Conservation (phyloP, 2,888 invertebrate genomes). For the Pyrrhosoma nymphula region DNA sequence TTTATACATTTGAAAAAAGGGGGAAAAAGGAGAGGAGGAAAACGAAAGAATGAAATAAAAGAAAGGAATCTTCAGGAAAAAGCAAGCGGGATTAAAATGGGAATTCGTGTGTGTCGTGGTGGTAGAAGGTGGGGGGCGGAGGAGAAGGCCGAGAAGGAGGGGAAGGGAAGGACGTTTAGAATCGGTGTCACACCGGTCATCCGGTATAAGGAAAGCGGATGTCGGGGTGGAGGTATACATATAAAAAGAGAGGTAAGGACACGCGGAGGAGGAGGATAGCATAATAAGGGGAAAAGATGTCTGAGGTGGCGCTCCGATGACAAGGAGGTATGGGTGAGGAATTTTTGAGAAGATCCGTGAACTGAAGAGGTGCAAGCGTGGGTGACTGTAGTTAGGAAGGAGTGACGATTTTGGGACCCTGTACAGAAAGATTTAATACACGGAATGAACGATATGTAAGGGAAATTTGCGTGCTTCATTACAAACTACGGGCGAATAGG, state of each 20-base stretch:
- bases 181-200: constrained; percentile 39
- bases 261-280: background rate
- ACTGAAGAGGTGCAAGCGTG: background rate
- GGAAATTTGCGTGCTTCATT: too few relatives aligned
- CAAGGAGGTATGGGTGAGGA: background rate
- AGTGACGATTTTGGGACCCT: background rate
- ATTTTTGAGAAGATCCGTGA: constrained; percentile 2
- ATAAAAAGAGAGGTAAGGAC: background rate
- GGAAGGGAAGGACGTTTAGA: constrained; percentile 16
- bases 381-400: background rate
- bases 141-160: too few relatives aligned
- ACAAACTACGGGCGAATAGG: too few relatives aligned
- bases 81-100: constrained; percentile 56
- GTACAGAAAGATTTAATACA: too few relatives aligned
- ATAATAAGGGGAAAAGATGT: constrained; percentile 25
- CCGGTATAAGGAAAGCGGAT: constrained; percentile 52
- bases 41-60: background rate
- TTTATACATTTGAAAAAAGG: constrained; percentile 11
- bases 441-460: too few relatives aligned
- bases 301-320: background rate
- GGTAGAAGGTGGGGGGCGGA: background rate
- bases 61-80: background rate
- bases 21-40: background rate
- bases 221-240: background rate
- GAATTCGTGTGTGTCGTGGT: background rate